phyloP scores from a whole-genome alignment of 1,140 invertebrate species.

The Olivierus martensii region DNA sequence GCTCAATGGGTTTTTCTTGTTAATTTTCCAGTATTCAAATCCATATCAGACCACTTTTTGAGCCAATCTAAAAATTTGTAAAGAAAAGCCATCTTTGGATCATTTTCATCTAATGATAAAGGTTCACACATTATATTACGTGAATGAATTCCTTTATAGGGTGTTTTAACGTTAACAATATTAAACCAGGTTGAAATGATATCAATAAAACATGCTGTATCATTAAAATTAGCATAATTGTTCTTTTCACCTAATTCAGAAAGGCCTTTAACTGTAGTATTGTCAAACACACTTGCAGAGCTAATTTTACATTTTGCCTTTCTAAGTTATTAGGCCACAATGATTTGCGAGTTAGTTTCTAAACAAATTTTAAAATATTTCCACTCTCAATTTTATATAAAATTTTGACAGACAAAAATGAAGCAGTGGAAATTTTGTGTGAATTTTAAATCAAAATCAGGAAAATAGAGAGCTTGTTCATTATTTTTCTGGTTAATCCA shows the following conservation, averaged over 20 bases:
- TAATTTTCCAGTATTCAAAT: background rate
- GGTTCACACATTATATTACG: background rate
- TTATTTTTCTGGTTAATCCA: background rate
- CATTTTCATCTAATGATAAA: background rate
- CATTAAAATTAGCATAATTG: background rate
- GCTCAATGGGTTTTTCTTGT: background rate
- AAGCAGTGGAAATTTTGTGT: background rate
- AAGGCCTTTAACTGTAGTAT: background rate
- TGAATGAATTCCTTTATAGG: background rate
- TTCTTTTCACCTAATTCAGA: background rate
- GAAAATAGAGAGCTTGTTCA: background rate
- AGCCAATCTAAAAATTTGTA: background rate
- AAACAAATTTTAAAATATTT: slow-evolving; percentile 4
- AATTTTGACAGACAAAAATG: too few relatives aligned
- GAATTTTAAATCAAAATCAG: background rate
- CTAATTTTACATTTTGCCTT: background rate
- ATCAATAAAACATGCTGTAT: background rate
- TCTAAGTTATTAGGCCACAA: background rate
- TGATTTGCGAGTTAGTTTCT: background rate
- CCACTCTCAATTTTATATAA: background rate
- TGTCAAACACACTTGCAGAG: background rate
- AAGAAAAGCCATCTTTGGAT: background rate
- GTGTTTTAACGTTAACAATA: background rate
- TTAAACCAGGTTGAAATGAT: background rate
- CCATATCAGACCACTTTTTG: background rate